Evolutionary conservation across 2,113 vertebrate genomes (phyloP), one percentile per base, ranked within the genome.

Genomic region (Centropus unirufus): DNA sequence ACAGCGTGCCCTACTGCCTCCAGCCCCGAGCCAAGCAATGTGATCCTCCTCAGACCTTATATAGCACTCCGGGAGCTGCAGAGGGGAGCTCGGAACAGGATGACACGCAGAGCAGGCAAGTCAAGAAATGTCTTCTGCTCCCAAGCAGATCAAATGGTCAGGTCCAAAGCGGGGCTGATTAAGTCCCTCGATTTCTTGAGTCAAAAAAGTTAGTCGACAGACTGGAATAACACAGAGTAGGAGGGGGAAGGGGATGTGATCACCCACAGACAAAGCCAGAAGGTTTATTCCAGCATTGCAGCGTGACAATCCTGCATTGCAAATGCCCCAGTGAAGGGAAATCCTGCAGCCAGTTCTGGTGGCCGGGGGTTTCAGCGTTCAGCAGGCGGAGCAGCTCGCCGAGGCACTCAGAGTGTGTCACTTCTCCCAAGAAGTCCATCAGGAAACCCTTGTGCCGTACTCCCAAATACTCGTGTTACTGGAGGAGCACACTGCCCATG

Each of bases 31-130:
- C 86, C 88, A 90, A 88, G 90, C 83, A 93, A 94, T 4, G 11
- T 46, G 88, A 89, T 89, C 86, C 90, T 89, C 42, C 68, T 47
- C 92, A 94, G 79, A 92, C 95, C 95, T 93, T 87, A 94, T 83
- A 94, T 81, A 95, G 92, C 85, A 78, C 88, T 92, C 87, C 4
- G 69, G 57, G 82, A 90, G 88, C 70, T n/a, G 75, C 47, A 74
- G 12, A 80, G 61, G 74, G 68, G 68, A 90, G 90, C 90, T 93
- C 4, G 1, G 52, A 84, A 83, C 82, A 77, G 76, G 76, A 93
- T 90, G 91, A 86, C 86, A 80, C 11, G 76, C 1, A 0, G 76
- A 11, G 34, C 52, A 87, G 83, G 75, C 52, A 94, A 92, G 58
- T 57, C 68, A 66, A 89, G 90, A 94, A 90, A 89, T 29, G 46